Evolutionary conservation across 2,797 vertebrate genomes (phyloP).

Genomic region (Hylomyscus alleni): DNA sequence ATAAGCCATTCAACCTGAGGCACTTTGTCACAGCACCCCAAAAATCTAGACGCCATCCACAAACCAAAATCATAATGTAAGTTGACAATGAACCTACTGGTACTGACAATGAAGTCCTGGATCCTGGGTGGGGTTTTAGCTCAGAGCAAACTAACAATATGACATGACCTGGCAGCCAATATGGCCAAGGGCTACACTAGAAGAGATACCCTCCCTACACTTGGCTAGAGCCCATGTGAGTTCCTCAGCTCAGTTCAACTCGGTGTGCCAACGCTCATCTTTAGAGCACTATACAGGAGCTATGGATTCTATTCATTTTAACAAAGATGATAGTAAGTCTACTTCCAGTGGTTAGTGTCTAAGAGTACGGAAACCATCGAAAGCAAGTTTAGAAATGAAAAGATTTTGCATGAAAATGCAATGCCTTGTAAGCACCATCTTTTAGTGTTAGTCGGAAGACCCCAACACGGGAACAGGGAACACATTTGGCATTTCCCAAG

Average conservation of each 20-base stretch:
- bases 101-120: neutral
- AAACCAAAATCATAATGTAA: conserved; percentile 42
- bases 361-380: conserved; percentile 30
- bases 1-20: neutral
- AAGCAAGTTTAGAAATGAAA: conserved; percentile 14
- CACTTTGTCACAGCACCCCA: neutral
- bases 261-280: neutral
- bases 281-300: conserved; percentile 11
- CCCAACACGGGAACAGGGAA: neutral
- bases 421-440: neutral
- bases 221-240: neutral
- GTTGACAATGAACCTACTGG: conserved; percentile 28
- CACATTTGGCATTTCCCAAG: conserved; percentile 2
- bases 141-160: conserved; percentile 24
- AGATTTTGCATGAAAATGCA: neutral
- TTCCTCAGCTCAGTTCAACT: neutral
- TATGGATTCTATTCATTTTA: conserved; percentile 11
- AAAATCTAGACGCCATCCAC: neutral
- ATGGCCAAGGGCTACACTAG: neutral
- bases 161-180: neutral
- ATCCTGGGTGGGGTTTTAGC: conserved; percentile 6
- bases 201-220: neutral
- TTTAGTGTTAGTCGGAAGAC: neutral
- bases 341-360: neutral
- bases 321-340: neutral